Conservation (phyloP, 2,797 vertebrate species). For the Petrocephalus schoutedeni region DNA sequence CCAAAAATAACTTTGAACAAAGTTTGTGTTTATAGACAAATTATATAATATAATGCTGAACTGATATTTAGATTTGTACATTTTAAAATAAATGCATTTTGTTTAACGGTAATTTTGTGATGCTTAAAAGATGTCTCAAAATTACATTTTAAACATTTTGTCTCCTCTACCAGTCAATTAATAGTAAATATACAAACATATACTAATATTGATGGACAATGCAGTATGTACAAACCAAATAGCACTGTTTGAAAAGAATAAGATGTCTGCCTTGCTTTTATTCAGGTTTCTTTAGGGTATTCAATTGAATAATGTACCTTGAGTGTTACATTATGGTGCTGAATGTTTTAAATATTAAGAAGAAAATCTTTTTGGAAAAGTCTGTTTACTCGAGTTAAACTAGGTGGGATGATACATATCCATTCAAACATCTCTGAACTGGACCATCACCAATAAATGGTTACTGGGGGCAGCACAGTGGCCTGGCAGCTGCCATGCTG, state of each 20-base stretch:
- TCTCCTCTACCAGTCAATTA: constrained; percentile 1
- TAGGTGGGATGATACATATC: background rate
- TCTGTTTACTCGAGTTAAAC: constrained; percentile 4
- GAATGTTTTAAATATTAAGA: constrained; percentile 11
- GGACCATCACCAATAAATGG: background rate
- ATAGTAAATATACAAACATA: constrained; percentile 3
- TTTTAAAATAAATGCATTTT: constrained; percentile 22
- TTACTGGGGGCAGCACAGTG: background rate
- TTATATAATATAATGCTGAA: constrained; percentile 26
- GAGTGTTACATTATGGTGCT: constrained; percentile 12
- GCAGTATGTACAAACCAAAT: constrained; percentile 14
- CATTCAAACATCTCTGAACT: background rate
- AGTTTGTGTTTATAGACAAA: constrained; percentile 18
- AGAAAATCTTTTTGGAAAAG: background rate
- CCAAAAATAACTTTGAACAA: constrained; percentile 23
- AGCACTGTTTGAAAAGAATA: constrained; percentile 5
- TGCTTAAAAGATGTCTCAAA: constrained; percentile 4
- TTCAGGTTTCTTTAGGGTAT: constrained; percentile 8
- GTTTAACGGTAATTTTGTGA: constrained; percentile 9
- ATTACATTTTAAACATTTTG: constrained; percentile 8
- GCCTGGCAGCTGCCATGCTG: background rate
- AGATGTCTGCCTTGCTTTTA: background rate
- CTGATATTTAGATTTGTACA: constrained; percentile 27
- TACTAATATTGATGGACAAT: constrained; percentile 11
- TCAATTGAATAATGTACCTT: constrained; percentile 6